Percentiles rank a stretch among this genome's conserved stretches.
These are phyloP conservation scores for Baronia brevicornis DNA, from an alignment of 2,888 invertebrate species.

Conservation along the genomic window DNA sequence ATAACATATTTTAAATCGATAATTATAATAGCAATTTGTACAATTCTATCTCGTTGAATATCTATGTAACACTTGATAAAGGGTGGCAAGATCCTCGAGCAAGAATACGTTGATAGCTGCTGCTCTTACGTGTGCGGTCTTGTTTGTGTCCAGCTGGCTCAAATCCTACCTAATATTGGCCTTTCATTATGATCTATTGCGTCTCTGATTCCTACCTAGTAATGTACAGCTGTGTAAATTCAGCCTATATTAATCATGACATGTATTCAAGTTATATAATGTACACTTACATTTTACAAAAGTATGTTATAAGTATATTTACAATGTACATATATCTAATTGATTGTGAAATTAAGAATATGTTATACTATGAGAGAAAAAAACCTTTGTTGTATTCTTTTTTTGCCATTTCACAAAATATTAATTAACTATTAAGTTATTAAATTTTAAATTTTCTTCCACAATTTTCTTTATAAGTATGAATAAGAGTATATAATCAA, in stretches of 20 bases:
- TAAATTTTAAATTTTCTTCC: too few species aligned
- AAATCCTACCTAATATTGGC: conserved; percentile 49
- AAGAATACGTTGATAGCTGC: conserved; percentile 44
- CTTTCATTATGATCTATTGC: conserved; percentile 51
- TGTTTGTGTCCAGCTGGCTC: conserved; percentile 56
- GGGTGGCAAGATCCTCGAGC: conserved; percentile 26
- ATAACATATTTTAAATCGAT: neutral
- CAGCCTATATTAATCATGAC: too few species aligned
- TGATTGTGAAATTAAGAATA: too few species aligned
- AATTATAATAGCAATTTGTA: neutral
- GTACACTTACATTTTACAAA: too few species aligned
- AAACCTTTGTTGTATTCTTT: too few species aligned
- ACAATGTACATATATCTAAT: too few species aligned
- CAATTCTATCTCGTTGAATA: conserved; percentile 25
- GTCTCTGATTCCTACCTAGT: conserved; percentile 32
- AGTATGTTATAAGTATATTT: too few species aligned
- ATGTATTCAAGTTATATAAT: conserved; percentile 19
- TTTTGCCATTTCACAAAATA: too few species aligned
- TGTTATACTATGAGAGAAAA: too few species aligned
- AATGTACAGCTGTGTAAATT: too few species aligned
- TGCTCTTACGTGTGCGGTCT: conserved; percentile 55
- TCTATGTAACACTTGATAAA: conserved; percentile 23
- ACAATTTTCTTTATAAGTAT: too few species aligned
- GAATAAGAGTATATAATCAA: conserved; percentile 36
- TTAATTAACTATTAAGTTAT: too few species aligned